Evolutionary conservation across 2,888 invertebrate species (phyloP).

Genomic region (Tortricodes alternella): DNA sequence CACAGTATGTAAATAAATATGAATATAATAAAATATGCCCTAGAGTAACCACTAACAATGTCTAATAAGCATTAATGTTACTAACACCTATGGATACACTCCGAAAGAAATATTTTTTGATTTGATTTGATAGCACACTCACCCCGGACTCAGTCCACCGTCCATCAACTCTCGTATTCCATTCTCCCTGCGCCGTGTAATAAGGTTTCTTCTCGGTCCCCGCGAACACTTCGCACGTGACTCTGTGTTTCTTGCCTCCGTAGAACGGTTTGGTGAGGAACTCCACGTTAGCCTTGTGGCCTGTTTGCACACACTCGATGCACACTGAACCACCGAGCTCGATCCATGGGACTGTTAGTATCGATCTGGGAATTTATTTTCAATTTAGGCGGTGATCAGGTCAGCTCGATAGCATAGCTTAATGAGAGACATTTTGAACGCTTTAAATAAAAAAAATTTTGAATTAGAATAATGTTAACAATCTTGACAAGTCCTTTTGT

Average conservation of each 20-base stretch:
- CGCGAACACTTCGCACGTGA: slow-evolving; percentile 91
- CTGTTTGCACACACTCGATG: slow-evolving; percentile 96
- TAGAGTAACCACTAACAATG: no score
- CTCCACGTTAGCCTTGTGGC: slow-evolving; percentile 95
- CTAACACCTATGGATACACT: no score
- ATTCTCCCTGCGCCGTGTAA: slow-evolving; percentile 95
- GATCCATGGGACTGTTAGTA: slow-evolving; percentile 99
- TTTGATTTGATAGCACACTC: slow-evolving; percentile 40
- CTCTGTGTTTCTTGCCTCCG: slow-evolving; percentile 96
- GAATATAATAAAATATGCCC: no score
- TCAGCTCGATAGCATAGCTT: no score
- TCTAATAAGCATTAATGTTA: no score
- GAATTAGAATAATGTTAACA: no score
- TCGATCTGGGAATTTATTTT: slow-evolving; percentile 87
- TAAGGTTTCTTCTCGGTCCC: slow-evolving; percentile 95
- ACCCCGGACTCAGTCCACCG: slow-evolving; percentile 90
- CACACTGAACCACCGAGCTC: slow-evolving; percentile 97
- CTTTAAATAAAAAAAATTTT: no score
- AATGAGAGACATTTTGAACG: no score
- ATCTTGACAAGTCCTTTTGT: no score
- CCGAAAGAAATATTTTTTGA: no score
- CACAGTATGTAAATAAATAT: no score
- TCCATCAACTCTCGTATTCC: slow-evolving; percentile 98
- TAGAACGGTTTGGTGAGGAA: slow-evolving; percentile 99
- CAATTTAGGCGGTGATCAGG: no score